Base-by-base conservation (phyloP, 2,888 invertebrate species). In the Camponotus fellah region DNA sequence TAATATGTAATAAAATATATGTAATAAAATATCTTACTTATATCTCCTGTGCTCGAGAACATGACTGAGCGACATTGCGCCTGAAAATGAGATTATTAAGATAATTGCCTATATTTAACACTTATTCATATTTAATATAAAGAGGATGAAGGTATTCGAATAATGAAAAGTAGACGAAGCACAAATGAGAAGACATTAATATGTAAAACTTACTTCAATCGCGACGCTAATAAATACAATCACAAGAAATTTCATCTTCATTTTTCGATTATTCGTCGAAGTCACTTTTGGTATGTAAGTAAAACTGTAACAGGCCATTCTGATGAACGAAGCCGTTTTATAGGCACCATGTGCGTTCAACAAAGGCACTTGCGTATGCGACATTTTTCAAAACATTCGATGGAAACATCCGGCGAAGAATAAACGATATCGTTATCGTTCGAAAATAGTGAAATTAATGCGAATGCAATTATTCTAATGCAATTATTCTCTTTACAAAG, bases 361-460 rank as follows among this genome's bases (percentile, higher is more conserved):
- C 79, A 68, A 79, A 72, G 46, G 34, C 58, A 46, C 12, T 40
- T 21, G 12, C 82, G 62, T 81, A 74, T 83, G 77, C 71, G 34
- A 43, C 82, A 66, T 87, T 87, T 90, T 40, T n/a, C 26, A 87
- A 83, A 88, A 87, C 88, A 89, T 83, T 71, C 37, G 5, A 65
- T 2, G 37, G 58, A 74, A 84, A 84, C 88, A 88, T 88, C 82
- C 87, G 80, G 68, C 46, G 49, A n/a, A 64, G 32, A 71, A 83
- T 65, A 34, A 43, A 53, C 66, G 43, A 40, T 65, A 10, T n/a
- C 56, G n/a, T 6, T 5, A 10, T 65, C 2, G 12, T 56, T 68
- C 12, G 37, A 74, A 34, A 49, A 26, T 26, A 26, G 26, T 26
- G 26, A 26, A 26, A 26, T 26, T 26, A 26, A 26, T 26, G 26